Evolutionary conservation across 2,888 invertebrate genomes (phyloP), one percentile per base, ranked within the genome.

Genomic region (Candidula unifasciata): DNA sequence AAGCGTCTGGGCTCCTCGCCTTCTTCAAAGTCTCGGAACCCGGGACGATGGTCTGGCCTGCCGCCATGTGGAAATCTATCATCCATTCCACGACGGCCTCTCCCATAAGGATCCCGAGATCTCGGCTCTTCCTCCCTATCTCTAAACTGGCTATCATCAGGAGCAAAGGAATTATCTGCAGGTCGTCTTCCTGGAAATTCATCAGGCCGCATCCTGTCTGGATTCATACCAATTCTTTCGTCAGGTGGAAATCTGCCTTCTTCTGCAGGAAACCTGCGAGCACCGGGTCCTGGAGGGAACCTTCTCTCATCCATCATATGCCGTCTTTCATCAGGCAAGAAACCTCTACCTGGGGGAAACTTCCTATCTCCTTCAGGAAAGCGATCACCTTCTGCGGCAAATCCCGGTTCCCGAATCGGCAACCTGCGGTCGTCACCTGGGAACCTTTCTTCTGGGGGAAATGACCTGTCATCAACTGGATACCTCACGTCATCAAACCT

Each of bases 121-220:
- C 77, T 82, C 24, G 80, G 33, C 24, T 84, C 84, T 33, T 84
- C 80, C 64, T 80, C 84, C 44, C 84, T 73, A 37, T 84, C 84
- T 74, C 73, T 80, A 74, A 78, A 80, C 30, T 74, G 69, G 18
- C 35, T 30, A n/a, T 84, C 80, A 30, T 84, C 84, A 24, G 83
- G 80, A 21, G 83, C 30, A 73, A 80, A 80, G 0, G 73, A 44
- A 71, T 74, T 80, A 52, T 84, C 84, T n/a, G 74, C 84, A n/a
- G 84, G 84, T n/a, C 84, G 44, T 27, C 84, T 60, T 6, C 80
- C 78, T 54, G 33, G 35, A 52, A 74, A 73, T 30, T 74, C 80
- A 10, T 80, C 84, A 37, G 79, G 52, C 30, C 83, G 69, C 24
- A 60, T 37, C 35, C 79, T 27, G 27, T 84, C 84, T 64, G 33